Evolutionary conservation across 2,888 invertebrate genomes (phyloP), one percentile per base, ranked within the genome.

Genomic region (Synanthedon formicaeformis): DNA sequence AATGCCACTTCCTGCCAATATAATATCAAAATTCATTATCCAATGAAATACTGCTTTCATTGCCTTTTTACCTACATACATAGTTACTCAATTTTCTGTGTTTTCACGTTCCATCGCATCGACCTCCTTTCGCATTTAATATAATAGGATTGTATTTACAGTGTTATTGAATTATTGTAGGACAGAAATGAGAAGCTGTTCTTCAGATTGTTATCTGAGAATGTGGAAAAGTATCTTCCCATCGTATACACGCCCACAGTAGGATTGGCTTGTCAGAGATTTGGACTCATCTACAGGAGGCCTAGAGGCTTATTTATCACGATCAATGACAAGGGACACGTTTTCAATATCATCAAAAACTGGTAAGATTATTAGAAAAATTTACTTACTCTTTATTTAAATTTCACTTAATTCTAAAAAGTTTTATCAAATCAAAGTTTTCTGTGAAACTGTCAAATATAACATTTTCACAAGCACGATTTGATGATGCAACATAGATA

Each of bases 171-270:
- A 49, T 49, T 49, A 65, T 86, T 83, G 62, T 80, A 95, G 92
- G 99, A 99, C 79, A 92, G 98, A 73, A 99, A 99, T 83, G 98
- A 99, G 85, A 93, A 96, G 71, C 89, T 99, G 60, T 99, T 98
- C 89, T 99, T 97, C 88, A 92, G 96, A 58, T 91, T 98, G 51
- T 81, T 99, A 50, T 91, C 94, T 57, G 96, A 98, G 81, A 95
- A 99, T 78, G 93, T 98, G 56, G 96, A 98, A 78, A 91, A 93
- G 71, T 92, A 97, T 84, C 94, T 99, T 93, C 99, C 99, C 0
- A 96, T 99, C 67, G 96, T 99, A 14, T 99, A 99, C 78, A 99
- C 99, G 0, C 99, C 99, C 0, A 98, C 98, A 0, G 99, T 99
- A 14, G 99, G 99, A 1, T 88, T 95, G 71, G 99, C 98, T 0